Conservation (phyloP, 2,797 vertebrate genomes). For the Erithacus rubecula region DNA sequence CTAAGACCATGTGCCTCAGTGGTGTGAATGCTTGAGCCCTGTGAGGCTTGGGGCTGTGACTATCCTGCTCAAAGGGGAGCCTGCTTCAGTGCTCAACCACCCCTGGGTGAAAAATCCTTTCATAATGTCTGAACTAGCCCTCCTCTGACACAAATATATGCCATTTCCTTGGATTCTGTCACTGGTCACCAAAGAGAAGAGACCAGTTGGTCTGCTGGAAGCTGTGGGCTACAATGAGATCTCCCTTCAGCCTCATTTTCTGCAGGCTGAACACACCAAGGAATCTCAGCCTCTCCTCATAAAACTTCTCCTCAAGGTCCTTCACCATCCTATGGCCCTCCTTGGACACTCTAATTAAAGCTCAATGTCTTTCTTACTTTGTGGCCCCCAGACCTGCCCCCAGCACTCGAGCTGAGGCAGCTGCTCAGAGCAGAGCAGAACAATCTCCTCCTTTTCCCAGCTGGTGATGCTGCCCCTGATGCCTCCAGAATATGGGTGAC, state of each 20-base stretch:
- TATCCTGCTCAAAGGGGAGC: neutral
- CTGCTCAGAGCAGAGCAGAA: rapidly evolving
- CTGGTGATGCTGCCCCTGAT: rapidly evolving
- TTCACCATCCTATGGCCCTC: rapidly evolving
- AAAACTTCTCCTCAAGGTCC: rapidly evolving
- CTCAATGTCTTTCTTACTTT: neutral
- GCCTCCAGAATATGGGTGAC: rapidly evolving
- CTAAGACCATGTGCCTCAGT: neutral
- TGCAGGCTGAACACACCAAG: neutral
- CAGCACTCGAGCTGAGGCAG: rapidly evolving
- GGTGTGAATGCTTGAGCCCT: neutral
- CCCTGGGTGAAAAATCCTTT: neutral
- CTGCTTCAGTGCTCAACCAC: rapidly evolving
- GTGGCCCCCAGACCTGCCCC: neutral
- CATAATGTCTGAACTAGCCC: neutral
- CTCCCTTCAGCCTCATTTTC: neutral
- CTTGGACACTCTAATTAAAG: neutral
- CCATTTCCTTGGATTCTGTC: neutral
- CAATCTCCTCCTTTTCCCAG: rapidly evolving
- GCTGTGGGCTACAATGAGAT: rapidly evolving
- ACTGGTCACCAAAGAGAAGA: neutral
- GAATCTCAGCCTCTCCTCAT: neutral
- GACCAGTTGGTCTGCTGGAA: neutral
- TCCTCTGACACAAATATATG: neutral
- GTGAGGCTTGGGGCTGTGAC: neutral